Percentiles rank a stretch among this genome's conserved stretches.
Conservation (phyloP, 2,888 invertebrate genomes). For the Drosophila paramelanica region DNA sequence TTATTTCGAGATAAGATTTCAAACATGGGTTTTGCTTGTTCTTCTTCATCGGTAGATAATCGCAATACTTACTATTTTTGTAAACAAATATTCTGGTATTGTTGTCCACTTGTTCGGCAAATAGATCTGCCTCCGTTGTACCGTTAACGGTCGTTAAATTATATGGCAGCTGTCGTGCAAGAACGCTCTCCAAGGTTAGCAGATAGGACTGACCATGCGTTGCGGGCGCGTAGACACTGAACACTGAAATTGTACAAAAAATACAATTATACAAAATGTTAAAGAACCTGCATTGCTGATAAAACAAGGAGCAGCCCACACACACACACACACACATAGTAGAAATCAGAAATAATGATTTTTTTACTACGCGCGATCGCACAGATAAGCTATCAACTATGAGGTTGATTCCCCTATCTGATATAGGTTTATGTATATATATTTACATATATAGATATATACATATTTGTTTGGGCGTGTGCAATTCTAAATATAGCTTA, state of each 20-base stretch:
- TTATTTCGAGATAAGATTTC: too few relatives aligned
- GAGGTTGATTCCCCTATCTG: constrained; percentile 1
- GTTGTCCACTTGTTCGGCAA: constrained; percentile 55
- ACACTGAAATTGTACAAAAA: constrained; percentile 77
- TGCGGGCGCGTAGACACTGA: constrained; percentile 72
- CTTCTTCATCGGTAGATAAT: not conserved
- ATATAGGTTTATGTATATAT: not conserved
- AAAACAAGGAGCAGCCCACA: constrained; percentile 16
- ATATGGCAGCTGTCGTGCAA: constrained; percentile 50
- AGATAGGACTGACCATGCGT: constrained; percentile 79
- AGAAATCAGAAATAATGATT: constrained; percentile 35
- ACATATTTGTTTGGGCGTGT: constrained; percentile 24
- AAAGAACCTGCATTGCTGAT: constrained; percentile 34
- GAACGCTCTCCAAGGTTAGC: constrained; percentile 62
- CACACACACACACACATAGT: constrained; percentile 6
- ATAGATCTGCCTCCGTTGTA: constrained; percentile 52
- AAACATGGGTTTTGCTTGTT: too few relatives aligned
- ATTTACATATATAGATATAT: not conserved
- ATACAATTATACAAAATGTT: constrained; percentile 16
- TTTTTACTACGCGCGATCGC: constrained; percentile 32
- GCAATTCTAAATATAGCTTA: constrained; percentile 28
- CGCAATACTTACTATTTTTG: constrained; percentile 72
- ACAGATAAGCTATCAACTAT: constrained; percentile 45
- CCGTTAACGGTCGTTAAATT: constrained; percentile 53
- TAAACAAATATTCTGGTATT: constrained; percentile 76